Evolutionary conservation across 2,797 vertebrate species (phyloP).

Genomic region (Taenioides sp.): DNA sequence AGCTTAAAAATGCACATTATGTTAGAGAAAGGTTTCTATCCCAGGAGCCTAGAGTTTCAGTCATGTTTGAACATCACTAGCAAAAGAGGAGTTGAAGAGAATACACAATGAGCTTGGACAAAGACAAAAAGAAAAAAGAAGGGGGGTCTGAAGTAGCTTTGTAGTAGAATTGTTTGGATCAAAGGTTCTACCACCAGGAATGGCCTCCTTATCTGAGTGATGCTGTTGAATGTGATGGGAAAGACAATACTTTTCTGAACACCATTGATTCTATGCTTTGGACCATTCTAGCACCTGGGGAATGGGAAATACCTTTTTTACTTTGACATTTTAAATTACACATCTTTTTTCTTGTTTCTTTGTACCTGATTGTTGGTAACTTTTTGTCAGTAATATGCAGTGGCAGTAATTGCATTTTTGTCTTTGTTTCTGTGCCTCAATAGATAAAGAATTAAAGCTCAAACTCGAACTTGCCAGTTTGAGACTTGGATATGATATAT

Average conservation of each 20-base stretch:
- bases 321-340: neutral
- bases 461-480: neutral
- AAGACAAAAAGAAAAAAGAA: neutral
- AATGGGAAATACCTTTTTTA: neutral
- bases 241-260: constrained; percentile 10
- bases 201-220: constrained; percentile 7
- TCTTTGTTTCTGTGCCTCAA: neutral
- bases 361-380: neutral
- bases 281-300: neutral
- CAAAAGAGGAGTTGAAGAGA: constrained; percentile 22
- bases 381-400: neutral
- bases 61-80: constrained; percentile 19
- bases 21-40: constrained; percentile 19
- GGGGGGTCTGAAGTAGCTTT: constrained; percentile 30
- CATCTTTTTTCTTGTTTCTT: neutral
- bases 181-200: constrained; percentile 10
- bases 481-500: neutral
- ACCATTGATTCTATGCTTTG: neutral
- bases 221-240: neutral
- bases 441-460: neutral
- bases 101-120: constrained; percentile 15
- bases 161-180: constrained; percentile 30
- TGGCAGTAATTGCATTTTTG: neutral
- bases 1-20: constrained; percentile 20
- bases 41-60: constrained; percentile 25